Percentiles rank a stretch among this genome's conserved stretches.
Conservation (phyloP, 37 sponge, comb jelly and placozoan species). For the Eunapius fragilis region DNA sequence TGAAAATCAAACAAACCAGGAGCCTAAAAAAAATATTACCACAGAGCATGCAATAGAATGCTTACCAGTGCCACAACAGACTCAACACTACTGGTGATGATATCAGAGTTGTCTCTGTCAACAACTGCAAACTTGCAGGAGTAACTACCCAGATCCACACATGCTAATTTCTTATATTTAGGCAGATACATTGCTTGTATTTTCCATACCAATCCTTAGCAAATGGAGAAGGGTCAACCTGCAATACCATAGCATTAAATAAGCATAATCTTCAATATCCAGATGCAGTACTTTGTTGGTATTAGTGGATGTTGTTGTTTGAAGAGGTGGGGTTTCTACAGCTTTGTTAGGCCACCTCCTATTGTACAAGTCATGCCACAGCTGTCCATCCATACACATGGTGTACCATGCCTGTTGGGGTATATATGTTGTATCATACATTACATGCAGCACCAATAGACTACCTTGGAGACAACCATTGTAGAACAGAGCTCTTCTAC, state of each 20-base stretch:
- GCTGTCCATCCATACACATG: slow-evolving; percentile 35
- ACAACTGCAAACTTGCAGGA: too few relatives aligned
- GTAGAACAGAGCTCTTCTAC: slow-evolving; percentile 4
- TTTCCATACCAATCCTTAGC: slow-evolving; percentile 36
- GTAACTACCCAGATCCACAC: too few relatives aligned
- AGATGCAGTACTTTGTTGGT: neutral
- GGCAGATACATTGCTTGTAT: too few relatives aligned
- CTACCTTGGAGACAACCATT: neutral
- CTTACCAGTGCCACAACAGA: slow-evolving; percentile 31
- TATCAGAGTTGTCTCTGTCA: neutral
- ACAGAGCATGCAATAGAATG: too few relatives aligned
- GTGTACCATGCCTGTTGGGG: slow-evolving; percentile 6
- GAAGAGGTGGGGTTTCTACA: slow-evolving; percentile 5
- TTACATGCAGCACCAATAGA: neutral
- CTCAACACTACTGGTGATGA: slow-evolving; percentile 11
- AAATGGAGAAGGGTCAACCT: slow-evolving; percentile 8
- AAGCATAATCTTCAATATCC: too few relatives aligned
- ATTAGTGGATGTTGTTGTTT: slow-evolving; percentile 1
- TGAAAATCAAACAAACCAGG: slow-evolving; percentile 43
- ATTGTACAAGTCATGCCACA: slow-evolving; percentile 17
- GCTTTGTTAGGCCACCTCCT: neutral
- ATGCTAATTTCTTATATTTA: too few relatives aligned
- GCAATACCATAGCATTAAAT: neutral
- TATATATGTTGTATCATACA: neutral
- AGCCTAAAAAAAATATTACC: neutral